Percentiles rank a stretch among this genome's conserved stretches.
Conservation (phyloP, 2,113 vertebrate species). For the Porphyrio hochstetteri region DNA sequence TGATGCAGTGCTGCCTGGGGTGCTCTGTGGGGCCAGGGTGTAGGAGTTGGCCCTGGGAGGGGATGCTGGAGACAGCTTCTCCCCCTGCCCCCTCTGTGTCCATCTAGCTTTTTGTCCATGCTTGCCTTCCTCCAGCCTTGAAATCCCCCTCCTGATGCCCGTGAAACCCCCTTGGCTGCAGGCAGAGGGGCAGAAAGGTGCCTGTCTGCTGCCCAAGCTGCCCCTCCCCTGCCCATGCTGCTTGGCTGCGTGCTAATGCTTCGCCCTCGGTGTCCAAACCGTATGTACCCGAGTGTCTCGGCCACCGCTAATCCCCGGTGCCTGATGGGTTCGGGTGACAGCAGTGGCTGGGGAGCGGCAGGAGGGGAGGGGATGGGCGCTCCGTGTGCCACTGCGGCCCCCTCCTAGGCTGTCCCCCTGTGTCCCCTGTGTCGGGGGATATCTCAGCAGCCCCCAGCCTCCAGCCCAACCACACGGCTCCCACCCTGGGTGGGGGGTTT, state of each 20-base stretch:
- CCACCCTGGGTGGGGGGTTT: rapidly evolving
- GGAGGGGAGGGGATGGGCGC: neutral
- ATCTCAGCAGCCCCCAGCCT: neutral
- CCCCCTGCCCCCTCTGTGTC: neutral
- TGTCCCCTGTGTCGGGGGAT: neutral
- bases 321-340: neutral
- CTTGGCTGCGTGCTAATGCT: neutral
- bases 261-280: neutral
- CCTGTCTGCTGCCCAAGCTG: neutral
- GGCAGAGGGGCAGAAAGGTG: neutral
- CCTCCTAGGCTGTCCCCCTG: neutral
- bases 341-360: neutral
- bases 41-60: rapidly evolving
- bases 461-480: neutral
- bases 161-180: rapidly evolving
- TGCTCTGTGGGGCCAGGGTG: neutral
- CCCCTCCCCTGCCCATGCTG: neutral
- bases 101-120: neutral
- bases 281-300: neutral
- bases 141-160: neutral
- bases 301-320: neutral
- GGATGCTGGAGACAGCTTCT: neutral
- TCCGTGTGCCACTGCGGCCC: rapidly evolving
- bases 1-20: rapidly evolving
- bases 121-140: neutral